Conservation (phyloP, 2,113 vertebrate genomes). For the Clarias batrachus region DNA sequence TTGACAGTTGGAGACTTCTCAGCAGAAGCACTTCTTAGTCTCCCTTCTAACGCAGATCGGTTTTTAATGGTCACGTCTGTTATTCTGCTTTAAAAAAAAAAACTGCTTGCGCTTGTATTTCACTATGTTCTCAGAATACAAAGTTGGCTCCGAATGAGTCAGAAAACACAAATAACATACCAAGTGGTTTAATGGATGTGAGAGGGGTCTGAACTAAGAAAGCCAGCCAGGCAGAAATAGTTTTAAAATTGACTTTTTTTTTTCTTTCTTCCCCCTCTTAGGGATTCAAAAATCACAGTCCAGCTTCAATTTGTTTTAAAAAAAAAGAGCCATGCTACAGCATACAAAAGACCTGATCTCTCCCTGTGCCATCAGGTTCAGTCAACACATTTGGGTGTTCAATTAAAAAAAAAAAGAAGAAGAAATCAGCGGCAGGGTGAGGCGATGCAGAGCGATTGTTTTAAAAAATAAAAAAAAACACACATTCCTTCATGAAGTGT, state of each 20-base stretch:
- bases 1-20: neutral
- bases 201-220: neutral
- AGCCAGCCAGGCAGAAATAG: neutral
- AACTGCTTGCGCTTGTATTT: neutral
- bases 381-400: neutral
- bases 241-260: neutral
- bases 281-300: neutral
- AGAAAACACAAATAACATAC: slow-evolving; percentile 1
- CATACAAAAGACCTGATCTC: neutral
- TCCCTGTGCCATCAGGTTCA: neutral
- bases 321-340: neutral
- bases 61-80: neutral
- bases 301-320: neutral
- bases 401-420: neutral
- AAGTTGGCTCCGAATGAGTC: slow-evolving; percentile 8
- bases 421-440: neutral
- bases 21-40: neutral
- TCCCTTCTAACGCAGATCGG: neutral
- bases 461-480: neutral
- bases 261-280: neutral
- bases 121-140: neutral
- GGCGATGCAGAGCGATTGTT: neutral
- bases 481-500: neutral
- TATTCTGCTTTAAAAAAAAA: neutral
- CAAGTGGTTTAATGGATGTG: slow-evolving; percentile 10